Percentiles rank a stretch among this genome's conserved stretches.
phyloP scores from a whole-genome alignment of 2,888 invertebrate genomes.

The Polydrusus tereticollis region DNA sequence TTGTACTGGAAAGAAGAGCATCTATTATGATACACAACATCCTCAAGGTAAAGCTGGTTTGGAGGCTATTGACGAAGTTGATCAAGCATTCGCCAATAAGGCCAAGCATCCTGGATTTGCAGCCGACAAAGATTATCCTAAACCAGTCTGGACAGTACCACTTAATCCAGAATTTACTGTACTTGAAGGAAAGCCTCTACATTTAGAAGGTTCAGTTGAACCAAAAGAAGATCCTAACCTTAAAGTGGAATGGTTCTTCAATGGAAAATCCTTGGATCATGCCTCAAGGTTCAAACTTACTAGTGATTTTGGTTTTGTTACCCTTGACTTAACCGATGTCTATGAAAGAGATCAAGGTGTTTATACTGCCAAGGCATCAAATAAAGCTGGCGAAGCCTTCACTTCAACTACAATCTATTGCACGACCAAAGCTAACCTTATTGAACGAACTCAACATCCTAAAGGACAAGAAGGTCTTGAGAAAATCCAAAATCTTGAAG shows the following conservation, averaged over 20 bases:
- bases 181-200: conserved; percentile 86
- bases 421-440: conserved; percentile 83
- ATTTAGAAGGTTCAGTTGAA: conserved; percentile 94
- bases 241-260: conserved; percentile 95
- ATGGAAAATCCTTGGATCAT: conserved; percentile 88
- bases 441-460: conserved; percentile 92
- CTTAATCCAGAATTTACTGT: conserved; percentile 84
- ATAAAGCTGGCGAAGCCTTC: conserved; percentile 91
- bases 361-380: conserved; percentile 92
- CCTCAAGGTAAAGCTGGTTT: conserved; percentile 93
- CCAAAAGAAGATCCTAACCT: conserved; percentile 93
- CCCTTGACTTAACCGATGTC: conserved; percentile 91
- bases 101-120: conserved; percentile 77
- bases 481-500: conserved; percentile 91
- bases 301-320: conserved; percentile 96
- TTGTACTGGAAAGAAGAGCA: conserved; percentile 83
- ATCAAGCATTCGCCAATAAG: conserved; percentile 82
- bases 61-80: conserved; percentile 90
- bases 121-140: conserved; percentile 83
- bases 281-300: conserved; percentile 93
- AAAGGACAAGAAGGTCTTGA: conserved; percentile 94
- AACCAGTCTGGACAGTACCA: conserved; percentile 89
- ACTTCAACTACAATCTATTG: conserved; percentile 92
- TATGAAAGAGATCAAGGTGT: conserved; percentile 95
- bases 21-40: conserved; percentile 92